Base-by-base conservation (phyloP, 2,888 invertebrate species). In the Ophioninae sp. region DNA sequence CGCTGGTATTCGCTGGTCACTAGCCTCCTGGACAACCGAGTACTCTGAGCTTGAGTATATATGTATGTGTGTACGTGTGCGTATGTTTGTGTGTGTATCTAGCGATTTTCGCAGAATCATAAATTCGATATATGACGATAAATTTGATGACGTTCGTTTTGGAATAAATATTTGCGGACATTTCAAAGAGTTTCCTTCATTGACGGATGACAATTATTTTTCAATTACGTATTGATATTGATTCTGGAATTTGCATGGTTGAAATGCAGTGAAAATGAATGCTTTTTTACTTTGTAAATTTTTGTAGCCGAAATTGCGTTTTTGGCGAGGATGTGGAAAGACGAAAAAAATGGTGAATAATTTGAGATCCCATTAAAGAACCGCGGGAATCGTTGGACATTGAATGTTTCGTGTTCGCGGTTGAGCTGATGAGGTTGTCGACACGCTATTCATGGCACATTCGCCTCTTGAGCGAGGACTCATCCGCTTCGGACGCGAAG, bases 1-100 rank as follows among this genome's bases (percentile, higher is more conserved):
- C 73, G 59, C 21, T 59, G 64, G 17, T 75, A 68, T 76, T 73
- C 61, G 37, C 56, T 68, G 68, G 73, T 80, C 76, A 80, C 73
- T 44, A 65, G 41, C 44, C 79, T 77, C 30, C 59, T 57, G 30
- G n/a, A 44, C 37, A 39, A 64, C 41, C 65, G 30, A 78, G 30
- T 78, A 73, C 56, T 8, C 64, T 57, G 44, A 21, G 21, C 30
- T 50, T 41, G 41, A 41, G 8, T 41, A 41, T 41, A 41, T 41
- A 41, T 41, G 5, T 50, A 50, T 50, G 13, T 44, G 13, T 8
- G 13, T 13, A 10, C 6, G 13, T 2, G 6, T 50, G 17, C 62
- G 23, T 23, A 0, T 21, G n/a, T 20, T 17, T n/a, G 2, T 20
- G 10, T 10, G 13, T 10, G 50, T 61, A 20, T 44, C 62, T 62